phyloP scores from a whole-genome alignment of 2,888 invertebrate genomes.

The Euplexia lucipara region DNA sequence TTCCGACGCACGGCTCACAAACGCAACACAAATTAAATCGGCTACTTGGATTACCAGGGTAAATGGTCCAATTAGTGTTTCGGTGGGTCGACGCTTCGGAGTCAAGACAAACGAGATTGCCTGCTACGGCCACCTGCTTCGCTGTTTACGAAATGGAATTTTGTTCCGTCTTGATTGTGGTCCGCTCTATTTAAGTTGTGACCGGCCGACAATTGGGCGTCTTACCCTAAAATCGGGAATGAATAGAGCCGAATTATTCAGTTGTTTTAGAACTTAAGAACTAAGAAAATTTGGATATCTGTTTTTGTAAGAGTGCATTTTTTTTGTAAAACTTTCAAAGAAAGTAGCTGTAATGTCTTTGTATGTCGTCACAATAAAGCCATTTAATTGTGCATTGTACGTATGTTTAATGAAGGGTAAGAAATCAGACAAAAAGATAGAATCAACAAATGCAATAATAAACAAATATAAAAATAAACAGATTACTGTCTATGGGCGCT shows the following conservation, averaged over 20 bases:
- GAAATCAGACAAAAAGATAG: no score
- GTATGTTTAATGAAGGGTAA: no score
- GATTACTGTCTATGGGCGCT: no score
- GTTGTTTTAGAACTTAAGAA: slow-evolving; percentile 28
- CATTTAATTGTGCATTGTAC: no score
- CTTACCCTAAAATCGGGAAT: slow-evolving; percentile 62
- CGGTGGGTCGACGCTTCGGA: slow-evolving; percentile 76
- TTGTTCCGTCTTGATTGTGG: slow-evolving; percentile 77
- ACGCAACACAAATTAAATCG: slow-evolving; percentile 84
- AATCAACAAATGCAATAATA: no score
- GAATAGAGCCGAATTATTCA: slow-evolving; percentile 48
- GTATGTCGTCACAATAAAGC: no score
- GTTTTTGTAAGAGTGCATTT: neutral
- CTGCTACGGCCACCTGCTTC: slow-evolving; percentile 81
- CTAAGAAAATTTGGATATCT: neutral
- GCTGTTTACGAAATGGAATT: slow-evolving; percentile 78
- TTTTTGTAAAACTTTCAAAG: neutral
- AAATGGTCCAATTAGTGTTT: slow-evolving; percentile 88
- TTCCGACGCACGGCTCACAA: slow-evolving; percentile 66
- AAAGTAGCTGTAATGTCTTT: neutral
- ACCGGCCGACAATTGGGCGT: slow-evolving; percentile 66
- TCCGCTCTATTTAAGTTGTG: slow-evolving; percentile 70
- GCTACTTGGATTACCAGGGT: slow-evolving; percentile 85
- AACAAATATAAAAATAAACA: no score
- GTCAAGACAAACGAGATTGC: slow-evolving; percentile 86